Base-by-base conservation (phyloP, 53 echinoderm and acorn worm species). In the Luidia sarsii region DNA sequence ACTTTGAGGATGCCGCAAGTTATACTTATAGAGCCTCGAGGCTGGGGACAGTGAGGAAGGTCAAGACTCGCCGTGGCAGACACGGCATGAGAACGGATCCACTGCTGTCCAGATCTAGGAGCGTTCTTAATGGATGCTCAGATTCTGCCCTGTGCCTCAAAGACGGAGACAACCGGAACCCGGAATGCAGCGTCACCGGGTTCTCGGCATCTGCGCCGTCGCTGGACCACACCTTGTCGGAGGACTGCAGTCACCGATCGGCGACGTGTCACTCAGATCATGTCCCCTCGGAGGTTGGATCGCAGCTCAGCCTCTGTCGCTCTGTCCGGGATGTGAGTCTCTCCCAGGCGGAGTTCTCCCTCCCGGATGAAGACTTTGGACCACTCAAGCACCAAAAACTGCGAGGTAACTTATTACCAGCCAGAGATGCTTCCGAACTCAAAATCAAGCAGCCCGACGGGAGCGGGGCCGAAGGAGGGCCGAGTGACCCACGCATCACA, bases 331-430 rank as follows among this genome's bases (percentile, higher is more conserved):
- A 33, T 7, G 49, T 48, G 16, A 48, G 30, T 13, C 60, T 84
- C 24, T 10, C 51, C 0, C 64, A 53, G 25, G 48, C 71, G 28
- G 81, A 87, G 39, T 87, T 87, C 49, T 37, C 61, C 4, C 65
- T 87, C n/a, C 87, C 87, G 39, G 87, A 87, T 10, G 53, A 45
- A 5, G 81, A 87, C 23, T 87, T 63, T 71, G 87, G 68, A 10
- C 50, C 50, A 8, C 21, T 87, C 65, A 87, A 81, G 70, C 33
- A 63, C 29, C 48, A 25, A 13, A 87, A 87, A 71, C 61, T 61
- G 20, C 59, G 48, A 46, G 19, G 67, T n/a, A 41, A 22, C 67
- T 41, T n/a, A n/a, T n/a, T n/a, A n/a, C n/a, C 25, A 7, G 24
- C 28, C 8, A 24, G 7, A 66, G 46, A 66, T 35, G 45, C 9